Conservation (phyloP, 2,888 invertebrate species). For the Sarcophaga carnaria region DNA sequence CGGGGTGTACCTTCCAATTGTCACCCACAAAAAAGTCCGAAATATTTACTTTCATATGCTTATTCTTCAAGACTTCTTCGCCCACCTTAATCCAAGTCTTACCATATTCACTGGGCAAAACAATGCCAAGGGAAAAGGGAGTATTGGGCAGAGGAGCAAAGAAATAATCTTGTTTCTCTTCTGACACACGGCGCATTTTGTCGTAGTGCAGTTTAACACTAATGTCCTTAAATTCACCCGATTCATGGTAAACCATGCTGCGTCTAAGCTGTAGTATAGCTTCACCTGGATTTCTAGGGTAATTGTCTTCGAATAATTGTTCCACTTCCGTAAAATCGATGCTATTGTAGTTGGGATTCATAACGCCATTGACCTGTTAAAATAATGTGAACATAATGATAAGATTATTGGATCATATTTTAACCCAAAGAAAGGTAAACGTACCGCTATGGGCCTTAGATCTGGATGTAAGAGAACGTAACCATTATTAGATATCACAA, state of each 20-base stretch:
- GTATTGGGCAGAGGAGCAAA: conserved; percentile 91
- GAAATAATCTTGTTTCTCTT: conserved; percentile 91
- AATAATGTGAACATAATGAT: neutral
- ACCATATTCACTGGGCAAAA: conserved; percentile 90
- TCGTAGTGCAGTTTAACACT: conserved; percentile 92
- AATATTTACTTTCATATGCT: conserved; percentile 86
- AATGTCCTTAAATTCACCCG: conserved; percentile 86
- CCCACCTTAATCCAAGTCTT: conserved; percentile 85
- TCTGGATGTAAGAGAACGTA: conserved; percentile 97
- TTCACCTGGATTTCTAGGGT: conserved; percentile 86
- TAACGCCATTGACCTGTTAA: conserved; percentile 75
- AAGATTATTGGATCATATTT: no score
- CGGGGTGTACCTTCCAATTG: conserved; percentile 91
- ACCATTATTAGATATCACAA: conserved; percentile 98
- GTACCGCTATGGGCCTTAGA: conserved; percentile 90
- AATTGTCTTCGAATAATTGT: conserved; percentile 87
- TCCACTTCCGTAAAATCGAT: conserved; percentile 98
- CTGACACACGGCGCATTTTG: conserved; percentile 90
- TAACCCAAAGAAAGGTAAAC: conserved; percentile 74
- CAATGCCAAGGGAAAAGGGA: conserved; percentile 93
- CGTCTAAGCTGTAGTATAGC: conserved; percentile 84
- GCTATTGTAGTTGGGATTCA: conserved; percentile 97
- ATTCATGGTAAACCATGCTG: conserved; percentile 87
- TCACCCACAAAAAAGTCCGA: conserved; percentile 88
- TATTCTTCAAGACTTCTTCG: conserved; percentile 88